A percentile compares a stretch with the other conserved stretches of the same genome.
Conservation (phyloP, 1,140 invertebrate genomes). For the Mercenaria mercenaria region DNA sequence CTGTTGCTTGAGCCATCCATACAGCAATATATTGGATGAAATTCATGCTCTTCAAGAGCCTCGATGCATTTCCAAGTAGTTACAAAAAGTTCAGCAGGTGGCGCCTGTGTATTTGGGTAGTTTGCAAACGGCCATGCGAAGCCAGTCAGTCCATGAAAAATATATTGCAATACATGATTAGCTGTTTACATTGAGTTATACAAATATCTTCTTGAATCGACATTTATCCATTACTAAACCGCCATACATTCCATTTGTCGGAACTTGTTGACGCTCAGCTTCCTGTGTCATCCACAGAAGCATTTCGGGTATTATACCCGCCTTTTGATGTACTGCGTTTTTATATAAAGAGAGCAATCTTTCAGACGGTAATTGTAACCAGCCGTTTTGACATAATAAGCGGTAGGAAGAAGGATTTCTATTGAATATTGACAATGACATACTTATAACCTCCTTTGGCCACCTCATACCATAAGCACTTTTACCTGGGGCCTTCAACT, state of each 20-base stretch:
- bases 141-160: background rate
- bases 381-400: no score
- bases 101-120: no score
- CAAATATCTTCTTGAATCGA: background rate
- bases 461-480: constrained; percentile 63
- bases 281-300: no score
- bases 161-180: constrained; percentile 1
- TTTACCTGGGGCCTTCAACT: no score
- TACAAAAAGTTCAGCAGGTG: constrained; percentile 15
- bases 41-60: constrained; percentile 35
- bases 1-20: constrained; percentile 54
- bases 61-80: constrained; percentile 48
- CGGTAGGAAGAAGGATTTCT: no score
- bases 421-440: constrained; percentile 34
- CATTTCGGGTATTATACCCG: no score
- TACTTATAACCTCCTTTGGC: constrained; percentile 38
- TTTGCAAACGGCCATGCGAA: constrained; percentile 19
- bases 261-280: no score
- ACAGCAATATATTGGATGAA: constrained; percentile 57
- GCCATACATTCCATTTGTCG: background rate
- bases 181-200: background rate
- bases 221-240: background rate
- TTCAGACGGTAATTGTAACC: no score
- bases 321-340: background rate
- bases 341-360: background rate